Evolutionary conservation across 2,797 vertebrate genomes (phyloP).

Genomic region (Eulemur albifrons): DNA sequence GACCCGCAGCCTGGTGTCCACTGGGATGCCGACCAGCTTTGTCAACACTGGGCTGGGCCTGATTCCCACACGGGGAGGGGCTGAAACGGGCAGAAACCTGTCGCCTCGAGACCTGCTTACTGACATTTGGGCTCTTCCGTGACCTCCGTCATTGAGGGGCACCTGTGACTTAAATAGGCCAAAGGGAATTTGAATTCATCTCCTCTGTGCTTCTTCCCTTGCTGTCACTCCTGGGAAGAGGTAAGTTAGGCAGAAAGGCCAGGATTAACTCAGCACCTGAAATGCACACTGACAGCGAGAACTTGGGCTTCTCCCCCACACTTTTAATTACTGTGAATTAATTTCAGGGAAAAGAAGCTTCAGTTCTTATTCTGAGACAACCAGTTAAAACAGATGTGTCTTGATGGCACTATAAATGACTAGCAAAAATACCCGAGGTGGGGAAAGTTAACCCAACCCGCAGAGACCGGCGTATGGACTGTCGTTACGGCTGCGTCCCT

Average conservation of each 20-base stretch:
- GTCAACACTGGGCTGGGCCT: conserved; percentile 82
- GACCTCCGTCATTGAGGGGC: conserved; percentile 29
- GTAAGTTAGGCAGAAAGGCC: neutral
- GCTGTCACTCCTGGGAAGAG: neutral
- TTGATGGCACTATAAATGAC: rapidly evolving
- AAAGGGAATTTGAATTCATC: rapidly evolving
- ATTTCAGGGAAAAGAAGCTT: neutral
- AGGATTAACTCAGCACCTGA: rapidly evolving
- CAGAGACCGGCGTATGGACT: neutral
- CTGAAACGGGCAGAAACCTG: conserved; percentile 51
- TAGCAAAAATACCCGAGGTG: rapidly evolving
- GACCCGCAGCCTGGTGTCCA: conserved; percentile 90
- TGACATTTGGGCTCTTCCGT: conserved; percentile 32
- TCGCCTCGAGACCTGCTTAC: conserved; percentile 4
- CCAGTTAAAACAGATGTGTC: neutral
- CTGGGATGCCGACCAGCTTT: conserved; percentile 87
- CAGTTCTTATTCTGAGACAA: neutral
- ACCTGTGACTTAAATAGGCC: neutral
- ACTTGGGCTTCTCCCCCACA: too few species aligned
- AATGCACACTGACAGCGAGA: rapidly evolving
- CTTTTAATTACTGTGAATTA: neutral
- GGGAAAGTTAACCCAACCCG: too few species aligned
- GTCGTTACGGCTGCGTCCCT: rapidly evolving
- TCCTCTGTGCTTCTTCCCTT: rapidly evolving
- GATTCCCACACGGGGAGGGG: conserved; percentile 19